Base-by-base conservation (phyloP, 2,888 invertebrate species). In the Mongoloraphidia duomilia region DNA sequence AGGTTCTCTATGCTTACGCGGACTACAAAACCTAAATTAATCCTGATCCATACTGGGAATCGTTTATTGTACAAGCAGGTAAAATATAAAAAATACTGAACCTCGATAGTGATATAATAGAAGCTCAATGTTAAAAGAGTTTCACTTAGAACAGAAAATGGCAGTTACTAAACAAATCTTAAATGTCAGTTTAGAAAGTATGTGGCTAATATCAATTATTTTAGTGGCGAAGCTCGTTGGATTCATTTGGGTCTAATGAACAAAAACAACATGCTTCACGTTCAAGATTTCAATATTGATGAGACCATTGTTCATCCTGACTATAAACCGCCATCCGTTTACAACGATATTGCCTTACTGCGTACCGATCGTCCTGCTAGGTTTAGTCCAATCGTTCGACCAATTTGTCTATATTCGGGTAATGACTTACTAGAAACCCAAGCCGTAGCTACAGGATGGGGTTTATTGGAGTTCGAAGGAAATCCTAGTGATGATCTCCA, bases 311-410 rank as follows among this genome's bases (percentile, higher is more conserved):
- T 53, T 11, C 63, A 72, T 59, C 69, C 70, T 0, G 49, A 59
- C 0, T 72, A 70, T 54, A 60, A 56, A 45, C 54, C 55, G 2
- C 61, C 66, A 0, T 52, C 58, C 0, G 56, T 62, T 41, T 73
- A 73, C 54, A 63, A 73, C 53, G 73, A 73, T 48, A 69, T 73
- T 36, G 72, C 66, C 3, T 58, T 73, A 2, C 45, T 73, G 2
- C 59, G 60, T 51, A 53, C 72, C 14, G 58, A 63, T 10, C 52
- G 52, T 8, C 46, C 46, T 5, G 66, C 67, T 0, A 37, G 8
- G 5, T 67, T 69, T 49, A 52, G 62, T 46, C 60, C 57, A 4
- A 66, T 57, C 9, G 26, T 33, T 9, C 12, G 14, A 14, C 42
- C 42, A 9, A 17, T 34, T 10, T 42, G 42, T 42, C 42, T 42